Evolutionary conservation across 92 coral and sea anemone species (phyloP).

Genomic region (Anthopleura xanthogrammica): DNA sequence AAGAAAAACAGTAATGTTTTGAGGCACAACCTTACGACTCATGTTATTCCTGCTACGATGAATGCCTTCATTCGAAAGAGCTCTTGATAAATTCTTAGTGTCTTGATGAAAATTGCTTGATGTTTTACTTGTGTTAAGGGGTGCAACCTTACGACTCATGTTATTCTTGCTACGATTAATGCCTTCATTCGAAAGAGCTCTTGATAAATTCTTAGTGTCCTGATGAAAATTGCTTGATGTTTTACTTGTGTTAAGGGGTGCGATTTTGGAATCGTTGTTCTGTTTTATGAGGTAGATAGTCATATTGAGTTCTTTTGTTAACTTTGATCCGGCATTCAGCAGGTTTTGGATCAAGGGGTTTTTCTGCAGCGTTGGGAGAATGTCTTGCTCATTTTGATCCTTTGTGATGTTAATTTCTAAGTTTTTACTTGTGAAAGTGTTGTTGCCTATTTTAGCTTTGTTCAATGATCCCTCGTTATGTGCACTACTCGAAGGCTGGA

Average conservation of each 20-base stretch:
- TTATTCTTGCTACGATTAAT: background rate
- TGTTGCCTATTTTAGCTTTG: background rate
- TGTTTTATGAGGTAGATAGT: constrained; percentile 6
- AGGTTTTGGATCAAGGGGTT: background rate
- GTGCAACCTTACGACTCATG: too few species aligned
- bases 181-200: background rate
- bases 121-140: background rate
- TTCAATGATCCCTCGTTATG: background rate
- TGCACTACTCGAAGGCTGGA: background rate
- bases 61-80: background rate
- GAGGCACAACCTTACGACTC: background rate
- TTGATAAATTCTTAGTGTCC: background rate
- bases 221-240: too few species aligned
- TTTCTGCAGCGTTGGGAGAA: background rate
- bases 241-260: background rate
- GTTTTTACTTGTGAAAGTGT: background rate
- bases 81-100: background rate
- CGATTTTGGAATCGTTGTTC: background rate
- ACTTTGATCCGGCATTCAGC: background rate
- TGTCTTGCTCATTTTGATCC: background rate
- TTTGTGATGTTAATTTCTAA: background rate
- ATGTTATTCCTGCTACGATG: background rate
- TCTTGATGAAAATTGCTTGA: too few species aligned
- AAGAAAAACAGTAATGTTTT: constrained; percentile 19
- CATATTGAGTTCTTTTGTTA: constrained; percentile 7